Evolutionary conservation across 2,797 vertebrate species (phyloP).

Genomic region (Epinephelus awoara): DNA sequence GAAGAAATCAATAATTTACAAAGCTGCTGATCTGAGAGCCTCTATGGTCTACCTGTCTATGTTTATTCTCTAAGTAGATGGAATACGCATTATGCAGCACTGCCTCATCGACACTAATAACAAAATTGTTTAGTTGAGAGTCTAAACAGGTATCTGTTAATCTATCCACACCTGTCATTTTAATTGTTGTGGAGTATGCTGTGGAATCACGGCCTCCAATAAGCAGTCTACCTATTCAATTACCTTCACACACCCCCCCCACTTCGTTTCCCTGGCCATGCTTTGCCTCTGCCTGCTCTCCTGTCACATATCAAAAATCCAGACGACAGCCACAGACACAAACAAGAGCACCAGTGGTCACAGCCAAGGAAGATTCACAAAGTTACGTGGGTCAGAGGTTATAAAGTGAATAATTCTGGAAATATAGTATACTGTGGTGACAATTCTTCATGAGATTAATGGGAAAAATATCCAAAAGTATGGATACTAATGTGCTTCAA

Average conservation of each 20-base stretch:
- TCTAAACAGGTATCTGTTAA: slow-evolving; percentile 34
- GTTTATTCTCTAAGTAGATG: slow-evolving; percentile 23
- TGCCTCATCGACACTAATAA: slow-evolving; percentile 12
- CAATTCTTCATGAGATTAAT: slow-evolving; percentile 3
- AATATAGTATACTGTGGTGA: slow-evolving; percentile 1
- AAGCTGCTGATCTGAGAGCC: slow-evolving; percentile 17
- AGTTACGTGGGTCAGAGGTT: slow-evolving; percentile 19
- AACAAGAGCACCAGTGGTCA: slow-evolving; percentile 51
- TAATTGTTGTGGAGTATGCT: slow-evolving; percentile 53
- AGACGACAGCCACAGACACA: slow-evolving; percentile 51
- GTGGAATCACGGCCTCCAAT: slow-evolving; percentile 31
- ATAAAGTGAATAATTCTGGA: slow-evolving; percentile 35
- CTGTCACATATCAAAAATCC: slow-evolving; percentile 68
- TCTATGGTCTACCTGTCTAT: slow-evolving; percentile 5
- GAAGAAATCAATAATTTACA: slow-evolving; percentile 29
- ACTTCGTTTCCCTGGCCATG: slow-evolving; percentile 61
- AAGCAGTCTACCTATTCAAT: slow-evolving; percentile 48
- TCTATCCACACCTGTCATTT: slow-evolving; percentile 43
- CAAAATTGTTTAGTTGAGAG: slow-evolving; percentile 27
- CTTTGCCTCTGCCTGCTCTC: slow-evolving; percentile 45
- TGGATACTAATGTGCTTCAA: background rate
- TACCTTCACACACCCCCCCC: slow-evolving; percentile 48
- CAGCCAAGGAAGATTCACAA: slow-evolving; percentile 36
- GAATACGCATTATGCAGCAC: slow-evolving; percentile 3
- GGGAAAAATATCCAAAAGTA: background rate